Evolutionary conservation across 2,797 vertebrate species (phyloP).

Genomic region (Sarcophilus harrisii): DNA sequence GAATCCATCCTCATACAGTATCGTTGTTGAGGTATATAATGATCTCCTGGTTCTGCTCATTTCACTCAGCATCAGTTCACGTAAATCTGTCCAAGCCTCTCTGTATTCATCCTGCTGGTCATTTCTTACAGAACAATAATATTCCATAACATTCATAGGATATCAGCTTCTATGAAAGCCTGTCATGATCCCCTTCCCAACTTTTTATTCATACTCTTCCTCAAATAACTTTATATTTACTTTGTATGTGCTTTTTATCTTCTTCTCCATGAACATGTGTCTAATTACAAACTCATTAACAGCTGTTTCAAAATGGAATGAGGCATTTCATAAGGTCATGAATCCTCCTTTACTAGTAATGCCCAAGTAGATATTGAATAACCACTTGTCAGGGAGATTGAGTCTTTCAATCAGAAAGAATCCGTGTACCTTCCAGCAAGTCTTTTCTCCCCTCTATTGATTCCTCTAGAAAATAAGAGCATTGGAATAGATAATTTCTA

Average conservation of each 20-base stretch:
- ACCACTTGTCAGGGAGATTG: not conserved
- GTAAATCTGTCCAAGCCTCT: no score
- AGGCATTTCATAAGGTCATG: not conserved
- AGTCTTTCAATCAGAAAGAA: not conserved
- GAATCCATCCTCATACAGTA: no score
- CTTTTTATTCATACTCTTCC: not conserved
- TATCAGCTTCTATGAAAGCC: not conserved
- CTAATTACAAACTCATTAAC: not conserved
- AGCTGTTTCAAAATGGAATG: not conserved
- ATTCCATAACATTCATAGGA: no score
- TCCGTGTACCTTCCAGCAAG: not conserved
- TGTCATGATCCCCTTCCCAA: not conserved
- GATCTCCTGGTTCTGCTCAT: no score
- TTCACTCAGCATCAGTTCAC: no score
- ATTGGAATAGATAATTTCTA: not conserved
- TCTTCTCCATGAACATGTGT: not conserved
- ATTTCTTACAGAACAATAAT: no score
- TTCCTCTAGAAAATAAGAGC: not conserved
- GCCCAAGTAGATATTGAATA: not conserved
- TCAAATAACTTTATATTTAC: not conserved
- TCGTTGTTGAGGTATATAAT: no score
- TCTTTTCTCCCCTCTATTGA: not conserved
- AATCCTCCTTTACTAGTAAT: not conserved
- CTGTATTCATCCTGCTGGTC: no score
- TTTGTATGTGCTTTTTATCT: not conserved